phyloP scores from a whole-genome alignment of 2,113 vertebrate species.

The Scopus umbretta region DNA sequence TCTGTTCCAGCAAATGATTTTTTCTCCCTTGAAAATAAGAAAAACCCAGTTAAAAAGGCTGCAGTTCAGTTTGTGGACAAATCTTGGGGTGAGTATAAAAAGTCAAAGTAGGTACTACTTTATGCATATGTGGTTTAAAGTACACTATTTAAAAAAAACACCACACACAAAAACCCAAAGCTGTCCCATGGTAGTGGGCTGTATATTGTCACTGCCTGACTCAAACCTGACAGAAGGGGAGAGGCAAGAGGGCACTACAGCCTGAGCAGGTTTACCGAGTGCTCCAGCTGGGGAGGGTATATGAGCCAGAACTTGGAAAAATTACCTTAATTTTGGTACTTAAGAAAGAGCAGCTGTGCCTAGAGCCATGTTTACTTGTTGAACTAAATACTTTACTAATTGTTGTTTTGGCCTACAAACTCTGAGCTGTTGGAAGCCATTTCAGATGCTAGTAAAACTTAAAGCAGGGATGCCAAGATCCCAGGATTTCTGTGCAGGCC shows the following conservation, averaged over 20 bases:
- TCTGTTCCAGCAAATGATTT: conserved; percentile 78
- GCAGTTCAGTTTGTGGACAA: conserved; percentile 84
- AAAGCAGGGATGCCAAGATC: not conserved
- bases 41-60: conserved; percentile 71
- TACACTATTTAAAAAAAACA: not conserved
- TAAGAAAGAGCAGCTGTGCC: not conserved
- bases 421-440: not conserved
- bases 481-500: rapidly evolving
- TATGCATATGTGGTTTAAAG: not conserved
- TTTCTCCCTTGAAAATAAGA: conserved; percentile 88
- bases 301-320: not conserved
- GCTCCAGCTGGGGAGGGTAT: rapidly evolving
- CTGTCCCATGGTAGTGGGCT: not conserved
- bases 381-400: not conserved
- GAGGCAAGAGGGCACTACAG: not conserved
- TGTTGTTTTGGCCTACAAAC: not conserved
- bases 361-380: not conserved
- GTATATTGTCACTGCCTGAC: rapidly evolving
- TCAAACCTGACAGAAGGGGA: rapidly evolving
- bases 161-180: too few species aligned
- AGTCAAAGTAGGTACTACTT: not conserved
- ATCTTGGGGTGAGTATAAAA: conserved; percentile 79
- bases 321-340: not conserved
- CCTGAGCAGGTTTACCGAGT: too few species aligned
- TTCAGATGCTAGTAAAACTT: not conserved